phyloP scores from a whole-genome alignment of 2,888 invertebrate genomes.

The Melanotus villosus region DNA sequence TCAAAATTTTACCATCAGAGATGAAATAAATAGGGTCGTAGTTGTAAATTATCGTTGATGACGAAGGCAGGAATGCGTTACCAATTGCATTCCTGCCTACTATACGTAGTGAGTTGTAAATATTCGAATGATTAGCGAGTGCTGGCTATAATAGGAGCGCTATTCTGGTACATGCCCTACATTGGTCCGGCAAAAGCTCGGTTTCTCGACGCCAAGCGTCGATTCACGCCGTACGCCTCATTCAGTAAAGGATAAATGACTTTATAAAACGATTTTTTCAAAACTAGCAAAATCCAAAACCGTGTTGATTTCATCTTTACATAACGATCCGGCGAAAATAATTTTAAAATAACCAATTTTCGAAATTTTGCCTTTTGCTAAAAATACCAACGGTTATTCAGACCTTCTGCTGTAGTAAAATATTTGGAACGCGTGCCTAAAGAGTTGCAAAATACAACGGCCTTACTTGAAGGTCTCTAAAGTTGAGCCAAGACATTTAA shows the following conservation, averaged over 20 bases:
- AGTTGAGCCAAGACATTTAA: slow-evolving; percentile 23
- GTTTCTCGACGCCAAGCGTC: slow-evolving; percentile 20
- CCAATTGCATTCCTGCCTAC: neutral
- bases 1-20: no score
- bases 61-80: neutral
- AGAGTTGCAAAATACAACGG: slow-evolving; percentile 10
- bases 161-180: slow-evolving; percentile 62
- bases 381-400: slow-evolving; percentile 1
- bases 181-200: slow-evolving; percentile 54
- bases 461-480: slow-evolving; percentile 12
- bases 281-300: no score
- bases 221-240: slow-evolving; percentile 40
- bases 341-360: neutral
- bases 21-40: neutral
- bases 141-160: slow-evolving; percentile 55
- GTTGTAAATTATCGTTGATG: neutral
- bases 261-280: neutral
- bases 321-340: no score
- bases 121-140: slow-evolving; percentile 17
- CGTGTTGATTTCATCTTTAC: no score
- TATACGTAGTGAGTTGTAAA: slow-evolving; percentile 14
- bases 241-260: neutral
- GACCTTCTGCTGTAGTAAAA: slow-evolving; percentile 4
- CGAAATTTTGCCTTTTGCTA: neutral
- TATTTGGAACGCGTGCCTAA: slow-evolving; percentile 13